Base-by-base conservation (phyloP, 2,113 vertebrate species). In the Sapajus apella region DNA sequence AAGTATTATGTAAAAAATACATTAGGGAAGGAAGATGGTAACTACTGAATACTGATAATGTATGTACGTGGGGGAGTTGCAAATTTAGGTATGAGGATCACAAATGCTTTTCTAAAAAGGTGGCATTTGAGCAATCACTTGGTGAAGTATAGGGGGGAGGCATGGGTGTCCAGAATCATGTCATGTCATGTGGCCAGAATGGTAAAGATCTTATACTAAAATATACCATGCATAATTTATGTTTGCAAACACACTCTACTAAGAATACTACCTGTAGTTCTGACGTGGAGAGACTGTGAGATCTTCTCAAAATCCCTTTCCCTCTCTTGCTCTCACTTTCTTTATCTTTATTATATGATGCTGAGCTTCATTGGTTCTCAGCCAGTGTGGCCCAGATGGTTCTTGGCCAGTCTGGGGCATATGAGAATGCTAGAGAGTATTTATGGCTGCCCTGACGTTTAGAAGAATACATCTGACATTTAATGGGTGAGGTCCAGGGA, bases 191-290 rank as follows among this genome's bases (percentile, higher is more conserved):
- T 50, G 37, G 45, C 8, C 37, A 12, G 4, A 30, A 11, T 21
- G 11, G 11, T 32, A 61, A 40, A 64, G 13, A 83, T 18, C 45
- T 47, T 77, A 18, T 10, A 45, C 64, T 58, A 1, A 40, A 14
- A 76, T 52, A 45, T 11, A 4, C 37, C 70, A 21, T 0, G 1
- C 14, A 14, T 0, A 6, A 6, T 1, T 32, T n/a, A 47, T 8
- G 64, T 45, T 77, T 40, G 37, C 43, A 35, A 9, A 70, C 50
- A 4, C 5, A 6, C 13, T 1, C 5, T 47, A 12, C 47, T 35
- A 3, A 2, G 37, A 30, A 6, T 8, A n/a, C 91, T 18, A 2
- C 10, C 8, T 3, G 32, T 9, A 17, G 17, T 18, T 20, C 64
- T 11, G 45, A 79, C 2, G 4, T 6, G 1, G 47, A 58, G 45